These are phyloP conservation scores for Chlorodrepanis virens DNA, from an alignment of 2,113 vertebrate species.

Conservation along the genomic window DNA sequence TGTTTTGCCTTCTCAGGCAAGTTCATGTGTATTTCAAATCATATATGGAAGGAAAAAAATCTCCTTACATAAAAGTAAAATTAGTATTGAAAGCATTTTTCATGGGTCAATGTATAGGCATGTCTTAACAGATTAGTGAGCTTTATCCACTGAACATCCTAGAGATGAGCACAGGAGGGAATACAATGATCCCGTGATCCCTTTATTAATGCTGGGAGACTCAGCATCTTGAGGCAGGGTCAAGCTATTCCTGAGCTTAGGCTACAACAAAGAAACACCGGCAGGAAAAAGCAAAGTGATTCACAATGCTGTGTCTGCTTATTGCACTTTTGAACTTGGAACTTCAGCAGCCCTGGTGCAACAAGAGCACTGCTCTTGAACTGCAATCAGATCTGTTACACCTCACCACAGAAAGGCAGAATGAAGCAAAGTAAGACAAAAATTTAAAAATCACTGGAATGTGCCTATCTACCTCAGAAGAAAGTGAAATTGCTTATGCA, in stretches of 20 bases:
- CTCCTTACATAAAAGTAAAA: neutral
- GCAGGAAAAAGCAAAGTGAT: neutral
- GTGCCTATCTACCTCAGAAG: neutral
- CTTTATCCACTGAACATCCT: neutral
- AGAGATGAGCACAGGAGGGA: neutral
- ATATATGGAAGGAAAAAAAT: neutral
- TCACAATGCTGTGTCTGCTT: neutral
- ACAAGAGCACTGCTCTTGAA: neutral
- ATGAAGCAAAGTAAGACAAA: neutral
- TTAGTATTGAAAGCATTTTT: neutral
- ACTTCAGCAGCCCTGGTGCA: neutral
- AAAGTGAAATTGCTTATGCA: neutral
- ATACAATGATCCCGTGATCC: neutral
- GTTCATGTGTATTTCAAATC: neutral
- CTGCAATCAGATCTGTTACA: neutral
- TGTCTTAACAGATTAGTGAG: neutral
- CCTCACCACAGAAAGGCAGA: neutral
- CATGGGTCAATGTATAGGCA: neutral
- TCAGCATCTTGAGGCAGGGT: neutral
- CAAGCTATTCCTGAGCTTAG: neutral
- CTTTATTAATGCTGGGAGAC: neutral
- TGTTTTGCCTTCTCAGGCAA: neutral
- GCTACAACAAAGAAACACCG: neutral
- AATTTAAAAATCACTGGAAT: neutral
- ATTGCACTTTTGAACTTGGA: neutral